Conservation (phyloP, 64 coral and sea anemone genomes). For the Orbicella faveolata region DNA sequence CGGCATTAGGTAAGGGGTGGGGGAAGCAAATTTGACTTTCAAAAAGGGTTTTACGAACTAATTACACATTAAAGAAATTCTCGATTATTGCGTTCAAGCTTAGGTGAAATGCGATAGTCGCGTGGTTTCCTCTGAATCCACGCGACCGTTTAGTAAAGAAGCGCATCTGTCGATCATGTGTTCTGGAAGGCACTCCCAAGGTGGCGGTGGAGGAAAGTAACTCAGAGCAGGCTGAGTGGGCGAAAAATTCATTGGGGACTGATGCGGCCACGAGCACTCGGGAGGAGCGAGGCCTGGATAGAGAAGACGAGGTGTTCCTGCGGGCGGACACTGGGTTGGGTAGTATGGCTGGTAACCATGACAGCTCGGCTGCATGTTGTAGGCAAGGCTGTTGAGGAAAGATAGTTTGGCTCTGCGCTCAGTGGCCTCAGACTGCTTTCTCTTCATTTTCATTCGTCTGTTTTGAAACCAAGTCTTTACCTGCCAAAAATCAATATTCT, state of each 20-base stretch:
- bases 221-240: neutral
- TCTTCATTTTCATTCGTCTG: slow-evolving; percentile 85
- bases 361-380: neutral
- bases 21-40: neutral
- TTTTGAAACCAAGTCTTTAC: slow-evolving; percentile 95
- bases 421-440: slow-evolving; percentile 62
- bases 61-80: neutral
- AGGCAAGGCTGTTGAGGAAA: slow-evolving; percentile 60
- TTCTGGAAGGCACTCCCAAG: slow-evolving; percentile 5
- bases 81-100: neutral
- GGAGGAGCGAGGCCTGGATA: neutral
- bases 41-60: neutral
- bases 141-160: neutral
- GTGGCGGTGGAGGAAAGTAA: neutral
- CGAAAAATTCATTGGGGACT: neutral
- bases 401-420: slow-evolving; percentile 68
- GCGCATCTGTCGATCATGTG: neutral
- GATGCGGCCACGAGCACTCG: neutral
- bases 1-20: neutral
- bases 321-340: neutral
- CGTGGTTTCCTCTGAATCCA: neutral
- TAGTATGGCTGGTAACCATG: slow-evolving; percentile 42
- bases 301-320: neutral
- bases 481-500: neutral
- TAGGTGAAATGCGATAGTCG: neutral